Evolutionary conservation across 2,113 vertebrate genomes (phyloP).

Genomic region (Rhinolophus sinicus): DNA sequence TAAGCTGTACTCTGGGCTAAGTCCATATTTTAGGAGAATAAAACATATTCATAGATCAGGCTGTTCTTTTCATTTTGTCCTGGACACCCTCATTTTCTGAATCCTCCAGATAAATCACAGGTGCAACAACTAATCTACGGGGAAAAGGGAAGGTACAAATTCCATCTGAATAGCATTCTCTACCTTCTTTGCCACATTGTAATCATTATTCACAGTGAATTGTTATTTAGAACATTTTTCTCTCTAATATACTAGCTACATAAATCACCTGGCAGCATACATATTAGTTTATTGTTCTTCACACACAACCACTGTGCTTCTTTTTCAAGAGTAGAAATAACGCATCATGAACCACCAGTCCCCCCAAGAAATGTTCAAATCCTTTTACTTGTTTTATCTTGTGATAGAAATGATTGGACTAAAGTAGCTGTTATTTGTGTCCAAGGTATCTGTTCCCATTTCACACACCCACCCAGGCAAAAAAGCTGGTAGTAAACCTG

Average conservation of each 20-base stretch:
- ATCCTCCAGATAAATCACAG: background rate
- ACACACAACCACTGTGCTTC: background rate
- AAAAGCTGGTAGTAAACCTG: background rate
- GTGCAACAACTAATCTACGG: background rate
- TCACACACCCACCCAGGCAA: background rate
- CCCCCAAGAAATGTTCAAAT: background rate
- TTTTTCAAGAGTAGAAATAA: background rate
- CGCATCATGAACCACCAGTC: background rate
- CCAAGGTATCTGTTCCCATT: background rate
- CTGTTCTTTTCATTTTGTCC: conserved; percentile 12
- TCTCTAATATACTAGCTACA: background rate
- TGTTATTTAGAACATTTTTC: background rate
- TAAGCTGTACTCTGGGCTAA: background rate
- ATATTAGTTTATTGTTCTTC: background rate
- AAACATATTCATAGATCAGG: conserved; percentile 29
- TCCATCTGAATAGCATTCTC: background rate
- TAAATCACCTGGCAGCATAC: background rate
- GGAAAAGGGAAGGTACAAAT: background rate
- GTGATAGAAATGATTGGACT: background rate
- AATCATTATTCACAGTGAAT: background rate
- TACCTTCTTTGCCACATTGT: background rate
- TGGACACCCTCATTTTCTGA: background rate
- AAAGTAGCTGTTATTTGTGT: background rate
- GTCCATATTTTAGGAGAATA: background rate
- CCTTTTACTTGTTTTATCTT: background rate